Evolutionary conservation across 2,888 invertebrate species (phyloP).

Genomic region (Epiblema foenella): DNA sequence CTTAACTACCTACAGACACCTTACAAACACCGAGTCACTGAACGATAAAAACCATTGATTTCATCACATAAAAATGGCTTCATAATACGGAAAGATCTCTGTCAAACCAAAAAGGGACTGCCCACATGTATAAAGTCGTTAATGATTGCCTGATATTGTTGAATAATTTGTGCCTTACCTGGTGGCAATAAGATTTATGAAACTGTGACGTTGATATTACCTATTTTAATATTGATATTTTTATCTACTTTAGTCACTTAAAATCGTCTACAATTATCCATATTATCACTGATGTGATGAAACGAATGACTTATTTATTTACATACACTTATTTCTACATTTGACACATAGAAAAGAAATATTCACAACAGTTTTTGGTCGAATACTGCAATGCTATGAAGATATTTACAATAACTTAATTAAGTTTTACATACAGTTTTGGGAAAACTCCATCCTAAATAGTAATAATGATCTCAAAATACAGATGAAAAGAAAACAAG

Average conservation of each 20-base stretch:
- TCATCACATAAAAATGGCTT: conserved; percentile 21
- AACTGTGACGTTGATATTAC: too few species aligned
- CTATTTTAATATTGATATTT: too few species aligned
- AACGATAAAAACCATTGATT: conserved; percentile 23
- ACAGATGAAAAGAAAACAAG: not conserved
- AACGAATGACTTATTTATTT: conserved; percentile 34
- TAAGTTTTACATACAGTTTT: not conserved
- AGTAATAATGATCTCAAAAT: conserved; percentile 2
- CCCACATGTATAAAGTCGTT: too few species aligned
- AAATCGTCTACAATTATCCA: too few species aligned
- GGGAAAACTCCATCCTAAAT: not conserved
- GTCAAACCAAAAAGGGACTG: too few species aligned
- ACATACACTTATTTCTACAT: conserved; percentile 40
- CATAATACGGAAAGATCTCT: not conserved
- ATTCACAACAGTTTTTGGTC: conserved; percentile 73
- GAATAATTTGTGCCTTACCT: too few species aligned
- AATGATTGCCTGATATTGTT: too few species aligned
- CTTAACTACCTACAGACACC: conserved; percentile 55
- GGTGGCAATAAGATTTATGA: too few species aligned
- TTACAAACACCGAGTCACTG: conserved; percentile 57
- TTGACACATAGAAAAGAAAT: conserved; percentile 53
- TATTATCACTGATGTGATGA: conserved; percentile 9
- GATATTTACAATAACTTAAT: conserved; percentile 53
- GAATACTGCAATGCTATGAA: conserved; percentile 70
- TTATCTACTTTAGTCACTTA: too few species aligned